These are phyloP conservation scores for Crocuta crocuta DNA, from an alignment of 2,113 vertebrate species.

Conservation along the genomic window DNA sequence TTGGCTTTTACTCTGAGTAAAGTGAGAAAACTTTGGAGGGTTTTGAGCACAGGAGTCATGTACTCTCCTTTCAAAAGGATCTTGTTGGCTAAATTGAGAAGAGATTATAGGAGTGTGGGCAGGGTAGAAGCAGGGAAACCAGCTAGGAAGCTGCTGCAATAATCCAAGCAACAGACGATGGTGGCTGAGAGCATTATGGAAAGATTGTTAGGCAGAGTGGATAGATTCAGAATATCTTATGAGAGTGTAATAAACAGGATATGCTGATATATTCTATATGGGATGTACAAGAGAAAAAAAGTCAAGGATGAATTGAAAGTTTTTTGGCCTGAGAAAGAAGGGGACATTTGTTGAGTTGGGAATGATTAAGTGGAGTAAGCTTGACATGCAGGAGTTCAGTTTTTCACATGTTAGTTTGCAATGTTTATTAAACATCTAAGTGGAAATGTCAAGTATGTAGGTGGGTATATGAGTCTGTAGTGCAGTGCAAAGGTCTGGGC, in stretches of 20 bases:
- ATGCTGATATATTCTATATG: background rate
- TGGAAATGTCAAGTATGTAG: background rate
- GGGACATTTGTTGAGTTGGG: background rate
- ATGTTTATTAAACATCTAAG: background rate
- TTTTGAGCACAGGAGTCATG: conserved; percentile 1
- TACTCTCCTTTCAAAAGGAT: conserved; percentile 21
- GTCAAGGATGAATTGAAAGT: conserved; percentile 1
- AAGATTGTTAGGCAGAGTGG: background rate
- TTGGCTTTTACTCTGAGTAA: conserved; percentile 47
- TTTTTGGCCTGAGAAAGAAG: background rate
- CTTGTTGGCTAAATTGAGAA: background rate
- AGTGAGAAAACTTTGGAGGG: background rate
- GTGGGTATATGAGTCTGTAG: background rate
- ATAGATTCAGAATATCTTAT: background rate
- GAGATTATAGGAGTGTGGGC: background rate
- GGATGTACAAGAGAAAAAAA: background rate
- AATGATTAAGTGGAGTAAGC: background rate
- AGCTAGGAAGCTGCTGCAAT: background rate
- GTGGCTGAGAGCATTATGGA: background rate
- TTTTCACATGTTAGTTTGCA: conserved; percentile 29
- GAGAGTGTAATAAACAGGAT: background rate
- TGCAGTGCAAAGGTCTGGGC: background rate
- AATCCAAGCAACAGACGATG: conserved; percentile 15
- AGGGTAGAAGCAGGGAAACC: background rate
- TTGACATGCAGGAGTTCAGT: background rate